Evolutionary conservation across 2,888 invertebrate genomes (phyloP).

Genomic region (Agrochola lota): DNA sequence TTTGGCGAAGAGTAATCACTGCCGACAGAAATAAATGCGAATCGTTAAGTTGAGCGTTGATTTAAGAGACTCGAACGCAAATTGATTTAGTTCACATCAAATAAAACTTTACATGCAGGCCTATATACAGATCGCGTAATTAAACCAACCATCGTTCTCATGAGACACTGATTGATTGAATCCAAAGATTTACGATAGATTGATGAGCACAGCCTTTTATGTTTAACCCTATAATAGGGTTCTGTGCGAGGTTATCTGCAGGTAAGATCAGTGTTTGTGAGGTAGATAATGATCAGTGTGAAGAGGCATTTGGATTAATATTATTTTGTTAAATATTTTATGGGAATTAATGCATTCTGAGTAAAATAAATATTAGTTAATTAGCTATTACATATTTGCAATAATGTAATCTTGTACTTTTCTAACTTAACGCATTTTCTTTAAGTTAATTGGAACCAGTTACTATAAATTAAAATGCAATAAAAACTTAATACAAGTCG

Average conservation of each 20-base stretch:
- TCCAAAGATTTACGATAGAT: slow-evolving; percentile 20
- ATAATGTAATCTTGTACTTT: slow-evolving; percentile 1
- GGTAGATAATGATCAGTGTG: neutral
- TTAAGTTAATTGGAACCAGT: slow-evolving; percentile 32
- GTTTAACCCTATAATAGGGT: neutral
- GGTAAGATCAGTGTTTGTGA: slow-evolving; percentile 12
- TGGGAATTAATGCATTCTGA: neutral
- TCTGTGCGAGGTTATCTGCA: neutral
- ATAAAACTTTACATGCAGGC: slow-evolving; percentile 31
- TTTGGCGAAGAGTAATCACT: slow-evolving; percentile 41
- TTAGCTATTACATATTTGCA: slow-evolving; percentile 23
- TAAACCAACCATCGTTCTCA: slow-evolving; percentile 36
- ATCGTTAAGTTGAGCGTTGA: slow-evolving; percentile 52
- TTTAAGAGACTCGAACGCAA: slow-evolving; percentile 46
- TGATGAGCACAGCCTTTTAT: slow-evolving; percentile 10
- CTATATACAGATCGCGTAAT: slow-evolving; percentile 28
- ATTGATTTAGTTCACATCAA: slow-evolving; percentile 59
- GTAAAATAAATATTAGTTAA: slow-evolving; percentile 9
- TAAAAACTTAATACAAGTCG: slow-evolving; percentile 39
- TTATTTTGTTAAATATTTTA: neutral
- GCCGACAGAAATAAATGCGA: slow-evolving; percentile 46
- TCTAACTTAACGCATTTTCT: slow-evolving; percentile 15
- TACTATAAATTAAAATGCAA: slow-evolving; percentile 43
- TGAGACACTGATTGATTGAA: slow-evolving; percentile 42
- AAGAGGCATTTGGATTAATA: neutral